Evolutionary conservation across 2,797 vertebrate species (phyloP), one percentile per base, ranked within the genome.

Genomic region (Helicolenus hilgendorfi): DNA sequence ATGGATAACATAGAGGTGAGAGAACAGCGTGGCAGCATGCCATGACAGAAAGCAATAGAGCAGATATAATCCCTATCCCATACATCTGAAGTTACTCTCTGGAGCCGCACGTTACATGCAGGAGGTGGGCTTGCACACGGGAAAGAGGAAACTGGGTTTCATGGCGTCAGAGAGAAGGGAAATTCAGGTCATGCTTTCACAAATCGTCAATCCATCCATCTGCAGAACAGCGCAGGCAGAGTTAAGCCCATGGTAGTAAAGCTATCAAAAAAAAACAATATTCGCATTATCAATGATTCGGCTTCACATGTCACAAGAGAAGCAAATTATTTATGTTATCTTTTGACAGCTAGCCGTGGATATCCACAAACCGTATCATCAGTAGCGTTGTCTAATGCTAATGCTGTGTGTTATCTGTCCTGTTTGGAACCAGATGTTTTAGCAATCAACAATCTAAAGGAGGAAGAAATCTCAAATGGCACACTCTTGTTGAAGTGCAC

Each of bases 161-260:
- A 84, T 64, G 83, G 81, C 73, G 72, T 89, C 71, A 58, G 79
- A 84, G 71, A 81, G 15, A 9, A 75, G 60, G 71, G 69, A 63
- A 73, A 83, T 89, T 92, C 75, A 91, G 93, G 91, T 93, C 95
- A 95, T 95, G 95, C 95, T 91, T 91, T 90, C 73, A 87, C 60
- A 78, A 86, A 88, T 84, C 24, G 49, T 92, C 90, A 67, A 81
- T 91, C 86, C 87, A 79, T 63, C 90, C 84, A 49, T 91, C 86
- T 83, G 83, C 83, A 87, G 87, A 85, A 81, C 68, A 90, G 80
- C 49, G 58, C 68, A 64, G 87, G 64, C 72, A 84, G 80, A 90
- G 83, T 49, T 67, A 27, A 86, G 49, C 72, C 79, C 20, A 63
- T 55, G 69, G 83, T 65, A 79, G 83, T 65, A 79, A 91, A 81